Evolutionary conservation across 2,888 invertebrate genomes (phyloP).

Genomic region (Euproctis similis): DNA sequence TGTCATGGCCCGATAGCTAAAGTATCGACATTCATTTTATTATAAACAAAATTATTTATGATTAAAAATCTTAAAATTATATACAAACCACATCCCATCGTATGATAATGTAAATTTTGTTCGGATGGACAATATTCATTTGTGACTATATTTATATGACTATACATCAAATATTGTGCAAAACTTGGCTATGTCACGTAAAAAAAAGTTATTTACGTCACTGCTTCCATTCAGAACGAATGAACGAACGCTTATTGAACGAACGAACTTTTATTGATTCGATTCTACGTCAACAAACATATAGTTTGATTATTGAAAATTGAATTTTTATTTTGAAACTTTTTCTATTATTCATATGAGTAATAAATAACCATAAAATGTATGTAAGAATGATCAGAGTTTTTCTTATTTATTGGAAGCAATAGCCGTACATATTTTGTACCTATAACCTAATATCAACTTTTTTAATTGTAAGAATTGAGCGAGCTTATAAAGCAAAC

Average conservation of each 20-base stretch:
- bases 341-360: constrained; percentile 14
- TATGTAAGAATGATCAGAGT: constrained; percentile 12
- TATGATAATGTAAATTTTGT: constrained; percentile 60
- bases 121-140: constrained; percentile 53
- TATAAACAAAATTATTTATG: constrained; percentile 50
- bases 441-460: constrained; percentile 57
- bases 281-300: too few species aligned
- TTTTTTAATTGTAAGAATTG: constrained; percentile 66
- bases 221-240: constrained; percentile 40
- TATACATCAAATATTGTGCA: constrained; percentile 50
- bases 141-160: constrained; percentile 65
- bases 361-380: constrained; percentile 19
- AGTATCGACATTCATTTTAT: constrained; percentile 54
- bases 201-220: constrained; percentile 48
- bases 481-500: constrained; percentile 71
- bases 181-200: constrained; percentile 45
- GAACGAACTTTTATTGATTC: constrained; percentile 22
- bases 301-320: constrained; percentile 11
- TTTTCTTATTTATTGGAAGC: constrained; percentile 36
- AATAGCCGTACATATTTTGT: constrained; percentile 38
- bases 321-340: too few species aligned
- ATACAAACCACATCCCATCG: constrained; percentile 66
- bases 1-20: constrained; percentile 73
- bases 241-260: too few species aligned
- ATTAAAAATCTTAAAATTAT: constrained; percentile 56